These are phyloP conservation scores for Heliocidaris erythrogramma DNA, from an alignment of 35 echinoderm and acorn worm species.

Conservation along the genomic window DNA sequence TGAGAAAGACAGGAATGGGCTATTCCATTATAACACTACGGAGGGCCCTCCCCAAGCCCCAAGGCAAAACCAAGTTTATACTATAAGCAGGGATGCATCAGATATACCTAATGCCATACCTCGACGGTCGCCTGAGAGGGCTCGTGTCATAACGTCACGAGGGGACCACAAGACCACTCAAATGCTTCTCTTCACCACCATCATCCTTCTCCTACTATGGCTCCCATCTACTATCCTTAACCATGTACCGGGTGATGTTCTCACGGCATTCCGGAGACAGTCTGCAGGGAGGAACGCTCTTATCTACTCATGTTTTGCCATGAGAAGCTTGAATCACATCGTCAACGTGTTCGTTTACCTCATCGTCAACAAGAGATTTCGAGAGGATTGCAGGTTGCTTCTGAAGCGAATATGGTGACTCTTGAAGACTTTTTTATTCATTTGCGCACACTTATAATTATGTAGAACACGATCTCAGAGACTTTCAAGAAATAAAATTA, in stretches of 20 bases:
- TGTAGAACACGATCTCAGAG: too few species aligned
- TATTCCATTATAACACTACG: background rate
- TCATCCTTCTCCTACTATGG: conserved; percentile 8
- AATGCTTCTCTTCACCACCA: conserved; percentile 36
- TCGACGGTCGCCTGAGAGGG: background rate
- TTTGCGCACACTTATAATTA: too few species aligned
- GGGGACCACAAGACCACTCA: conserved; percentile 5
- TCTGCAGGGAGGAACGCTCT: background rate
- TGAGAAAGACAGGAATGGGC: background rate
- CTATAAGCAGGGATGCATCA: background rate
- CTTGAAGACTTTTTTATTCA: background rate
- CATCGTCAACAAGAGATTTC: conserved; percentile 6
- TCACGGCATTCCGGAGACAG: background rate
- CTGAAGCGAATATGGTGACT: background rate
- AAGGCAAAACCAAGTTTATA: background rate
- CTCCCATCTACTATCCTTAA: background rate
- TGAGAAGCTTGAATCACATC: conserved; percentile 1
- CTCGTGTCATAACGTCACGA: background rate
- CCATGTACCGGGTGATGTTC: background rate
- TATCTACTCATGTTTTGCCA: conserved; percentile 16
- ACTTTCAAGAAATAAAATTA: too few species aligned
- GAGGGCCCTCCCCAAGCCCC: background rate
- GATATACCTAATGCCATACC: background rate
- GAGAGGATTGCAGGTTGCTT: background rate
- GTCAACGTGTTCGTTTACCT: conserved; percentile 1